These are phyloP conservation scores for Brachypterus glaber DNA, from an alignment of 2,888 invertebrate genomes.

Conservation along the genomic window DNA sequence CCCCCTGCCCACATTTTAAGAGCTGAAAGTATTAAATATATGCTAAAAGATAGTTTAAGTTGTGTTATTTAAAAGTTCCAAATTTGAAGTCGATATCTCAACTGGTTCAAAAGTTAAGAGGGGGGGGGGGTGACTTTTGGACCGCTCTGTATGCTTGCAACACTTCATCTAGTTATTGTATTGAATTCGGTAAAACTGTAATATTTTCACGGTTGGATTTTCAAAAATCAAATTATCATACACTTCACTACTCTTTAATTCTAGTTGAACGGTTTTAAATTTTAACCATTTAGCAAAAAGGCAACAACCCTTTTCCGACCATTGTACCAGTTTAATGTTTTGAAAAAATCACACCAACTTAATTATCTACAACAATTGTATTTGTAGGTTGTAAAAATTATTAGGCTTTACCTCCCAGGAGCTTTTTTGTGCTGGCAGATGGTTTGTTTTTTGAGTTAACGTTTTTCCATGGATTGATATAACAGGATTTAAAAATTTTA, in stretches of 20 bases:
- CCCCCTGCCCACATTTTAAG: too few relatives aligned
- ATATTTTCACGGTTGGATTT: slow-evolving; percentile 15
- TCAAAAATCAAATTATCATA: slow-evolving; percentile 29
- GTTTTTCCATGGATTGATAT: too few relatives aligned
- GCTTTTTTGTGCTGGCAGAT: slow-evolving; percentile 1
- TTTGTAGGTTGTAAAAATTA: slow-evolving; percentile 21
- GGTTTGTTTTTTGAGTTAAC: too few relatives aligned
- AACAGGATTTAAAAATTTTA: too few relatives aligned
- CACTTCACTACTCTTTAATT: slow-evolving; percentile 27
- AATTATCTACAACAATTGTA: slow-evolving; percentile 36
- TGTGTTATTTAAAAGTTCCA: too few relatives aligned
- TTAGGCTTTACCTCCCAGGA: slow-evolving; percentile 16
- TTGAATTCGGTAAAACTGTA: neutral
- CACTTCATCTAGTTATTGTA: too few relatives aligned
- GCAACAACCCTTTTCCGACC: slow-evolving; percentile 36
- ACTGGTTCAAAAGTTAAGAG: too few relatives aligned
- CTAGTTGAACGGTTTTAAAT: slow-evolving; percentile 1
- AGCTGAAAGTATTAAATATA: too few relatives aligned
- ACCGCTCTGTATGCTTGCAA: too few relatives aligned
- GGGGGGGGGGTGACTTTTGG: too few relatives aligned
- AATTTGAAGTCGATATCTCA: too few relatives aligned
- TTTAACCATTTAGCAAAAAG: slow-evolving; percentile 30
- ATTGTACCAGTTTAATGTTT: slow-evolving; percentile 37
- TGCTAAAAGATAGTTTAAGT: too few relatives aligned
- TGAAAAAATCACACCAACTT: slow-evolving; percentile 40